Base-by-base conservation (phyloP, 2,888 invertebrate species). In the Microctonus aethiopoides region DNA sequence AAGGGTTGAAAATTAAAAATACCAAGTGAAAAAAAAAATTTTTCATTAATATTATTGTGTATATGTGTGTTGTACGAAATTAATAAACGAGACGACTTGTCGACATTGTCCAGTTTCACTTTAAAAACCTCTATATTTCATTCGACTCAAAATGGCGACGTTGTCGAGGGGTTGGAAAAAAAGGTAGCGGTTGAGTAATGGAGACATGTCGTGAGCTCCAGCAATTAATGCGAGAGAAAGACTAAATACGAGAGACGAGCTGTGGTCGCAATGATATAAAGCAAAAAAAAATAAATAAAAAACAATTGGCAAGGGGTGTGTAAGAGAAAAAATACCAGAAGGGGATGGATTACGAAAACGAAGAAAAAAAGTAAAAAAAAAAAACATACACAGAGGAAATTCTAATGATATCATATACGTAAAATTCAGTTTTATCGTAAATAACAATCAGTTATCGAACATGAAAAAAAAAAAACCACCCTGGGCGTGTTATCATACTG, bases 201-300 rank as follows among this genome's bases (percentile, higher is more conserved):
- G 78, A 78, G 78, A 81, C 79, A 78, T 81, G 79, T 76, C 81
- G 80, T 81, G 82, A 81, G 78, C 76, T 60, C 63, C 61, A 71
- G 75, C 81, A 81, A 83, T 82, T 83, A 82, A 82, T 81, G 76
- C 74, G 75, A 75, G 70, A 65, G 72, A 65, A 59, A 61, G 59
- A 68, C 61, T 64, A 67, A 71, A 36, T 9, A 62, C 11, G 62
- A 46, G 68, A 68, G 62, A 63, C 67, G 60, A 62, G 67, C 39
- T 39, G 39, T 39, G 39, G 39, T 39, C 13, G 66, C 13, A 68
- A 34, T 29, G 66, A 46, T 29, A 57, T 56, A 56, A 54, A 65
- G 54, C 39, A 46, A 32, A 22, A 46, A 36, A 34, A 52, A 34
- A 46, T 46, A 63, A 75, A 74, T 74, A 68, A 73, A 63, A 63